Percentiles rank a stretch among this genome's conserved stretches.
Evolutionary conservation across 1,140 invertebrate species (phyloP).

Genomic region (Drosophila willistoni): DNA sequence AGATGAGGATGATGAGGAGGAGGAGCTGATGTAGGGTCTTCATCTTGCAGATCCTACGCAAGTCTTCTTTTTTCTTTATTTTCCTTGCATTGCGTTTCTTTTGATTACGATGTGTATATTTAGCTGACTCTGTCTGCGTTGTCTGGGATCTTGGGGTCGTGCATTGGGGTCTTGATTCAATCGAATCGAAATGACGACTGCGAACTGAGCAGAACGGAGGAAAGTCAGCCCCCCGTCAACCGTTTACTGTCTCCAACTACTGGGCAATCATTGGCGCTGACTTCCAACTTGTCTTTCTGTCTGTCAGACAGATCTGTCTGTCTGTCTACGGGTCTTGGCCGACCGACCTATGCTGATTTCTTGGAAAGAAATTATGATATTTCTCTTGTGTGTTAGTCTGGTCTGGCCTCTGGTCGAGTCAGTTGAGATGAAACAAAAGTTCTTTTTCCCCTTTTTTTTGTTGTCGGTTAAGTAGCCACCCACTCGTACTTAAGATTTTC

Average conservation of each 20-base stretch:
- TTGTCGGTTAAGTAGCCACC: constrained; percentile 30
- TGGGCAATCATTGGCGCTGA: constrained; percentile 63
- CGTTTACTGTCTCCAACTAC: constrained; percentile 28
- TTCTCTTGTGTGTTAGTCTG: constrained; percentile 34
- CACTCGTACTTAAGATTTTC: constrained; percentile 52
- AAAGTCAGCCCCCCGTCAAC: background rate
- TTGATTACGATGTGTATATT: constrained; percentile 65
- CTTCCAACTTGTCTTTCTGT: constrained; percentile 19
- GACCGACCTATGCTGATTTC: constrained; percentile 76
- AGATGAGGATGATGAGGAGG: background rate
- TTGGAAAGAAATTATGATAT: constrained; percentile 74
- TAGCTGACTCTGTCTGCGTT: constrained; percentile 48
- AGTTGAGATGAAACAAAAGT: constrained; percentile 26
- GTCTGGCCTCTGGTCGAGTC: constrained; percentile 40
- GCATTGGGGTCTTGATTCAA: constrained; percentile 73
- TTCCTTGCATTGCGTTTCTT: constrained; percentile 25
- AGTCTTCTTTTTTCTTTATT: constrained; percentile 36
- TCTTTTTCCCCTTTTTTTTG: constrained; percentile 21
- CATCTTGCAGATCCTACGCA: constrained; percentile 69
- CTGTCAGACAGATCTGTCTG: constrained; percentile 35
- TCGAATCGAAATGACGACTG: constrained; percentile 49
- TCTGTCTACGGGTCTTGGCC: constrained; percentile 39
- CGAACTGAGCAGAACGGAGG: constrained; percentile 8
- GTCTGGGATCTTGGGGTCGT: constrained; percentile 59
- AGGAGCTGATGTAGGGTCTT: constrained; percentile 10